Evolutionary conservation across 2,888 invertebrate genomes (phyloP).

Genomic region (Meganola albula): DNA sequence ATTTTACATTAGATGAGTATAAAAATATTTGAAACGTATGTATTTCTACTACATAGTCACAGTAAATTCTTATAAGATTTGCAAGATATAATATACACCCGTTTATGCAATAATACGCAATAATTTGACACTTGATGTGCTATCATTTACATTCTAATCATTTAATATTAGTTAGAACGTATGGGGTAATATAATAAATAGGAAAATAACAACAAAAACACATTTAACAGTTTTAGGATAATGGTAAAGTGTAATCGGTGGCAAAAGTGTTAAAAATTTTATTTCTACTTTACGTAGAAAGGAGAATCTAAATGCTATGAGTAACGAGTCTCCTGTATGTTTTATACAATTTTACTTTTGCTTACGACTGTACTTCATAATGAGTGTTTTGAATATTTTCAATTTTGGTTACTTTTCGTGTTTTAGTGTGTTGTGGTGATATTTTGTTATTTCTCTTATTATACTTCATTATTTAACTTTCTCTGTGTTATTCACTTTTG

Average conservation of each 20-base stretch:
- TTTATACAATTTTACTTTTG: slow-evolving; percentile 18
- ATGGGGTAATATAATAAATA: slow-evolving; percentile 25
- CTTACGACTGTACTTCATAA: slow-evolving; percentile 22
- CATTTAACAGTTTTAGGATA: slow-evolving; percentile 18
- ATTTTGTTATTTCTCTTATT: slow-evolving; percentile 11
- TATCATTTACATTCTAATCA: slow-evolving; percentile 21
- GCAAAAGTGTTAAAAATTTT: slow-evolving; percentile 14
- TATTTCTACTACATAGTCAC: neutral
- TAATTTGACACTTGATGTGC: slow-evolving; percentile 32
- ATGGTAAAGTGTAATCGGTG: slow-evolving; percentile 12
- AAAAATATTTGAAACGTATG: neutral
- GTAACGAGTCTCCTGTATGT: neutral
- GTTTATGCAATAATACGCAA: slow-evolving; percentile 29
- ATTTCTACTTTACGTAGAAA: no score
- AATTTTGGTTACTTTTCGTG: slow-evolving; percentile 19
- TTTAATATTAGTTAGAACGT: slow-evolving; percentile 20
- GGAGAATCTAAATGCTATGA: no score
- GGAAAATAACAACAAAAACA: slow-evolving; percentile 20
- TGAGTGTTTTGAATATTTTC: slow-evolving; percentile 27
- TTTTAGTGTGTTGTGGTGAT: slow-evolving; percentile 31
- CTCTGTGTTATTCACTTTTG: slow-evolving; percentile 11
- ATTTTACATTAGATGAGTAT: no score
- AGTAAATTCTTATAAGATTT: slow-evolving; percentile 7
- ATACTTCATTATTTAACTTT: slow-evolving; percentile 7
- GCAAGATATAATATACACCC: slow-evolving; percentile 27